Conservation (phyloP, 2,888 invertebrate genomes). For the Tanypteryx hageni region DNA sequence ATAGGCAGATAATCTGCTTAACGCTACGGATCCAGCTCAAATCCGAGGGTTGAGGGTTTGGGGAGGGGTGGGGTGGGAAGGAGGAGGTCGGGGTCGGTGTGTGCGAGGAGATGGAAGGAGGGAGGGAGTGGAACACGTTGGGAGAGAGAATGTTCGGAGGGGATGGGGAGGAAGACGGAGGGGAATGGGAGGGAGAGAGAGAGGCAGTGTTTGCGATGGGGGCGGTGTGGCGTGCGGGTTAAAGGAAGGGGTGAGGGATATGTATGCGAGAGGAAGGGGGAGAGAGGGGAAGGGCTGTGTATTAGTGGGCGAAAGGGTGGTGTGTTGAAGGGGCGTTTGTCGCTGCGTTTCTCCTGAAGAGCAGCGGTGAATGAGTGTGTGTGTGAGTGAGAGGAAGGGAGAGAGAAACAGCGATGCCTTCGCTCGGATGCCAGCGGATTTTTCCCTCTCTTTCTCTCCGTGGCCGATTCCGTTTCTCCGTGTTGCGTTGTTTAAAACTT, state of each 20-base stretch:
- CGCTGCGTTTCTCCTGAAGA: neutral
- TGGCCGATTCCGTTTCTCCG: neutral
- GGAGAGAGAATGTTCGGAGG: neutral
- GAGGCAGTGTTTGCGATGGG: neutral
- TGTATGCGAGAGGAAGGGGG: neutral
- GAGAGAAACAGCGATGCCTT: conserved; percentile 44
- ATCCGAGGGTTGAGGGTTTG: conserved; percentile 53
- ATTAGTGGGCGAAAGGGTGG: neutral
- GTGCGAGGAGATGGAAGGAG: neutral
- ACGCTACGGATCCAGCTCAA: conserved; percentile 65
- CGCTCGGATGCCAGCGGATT: neutral
- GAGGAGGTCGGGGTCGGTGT: neutral
- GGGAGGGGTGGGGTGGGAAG: neutral
- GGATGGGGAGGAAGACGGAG: conserved; percentile 38
- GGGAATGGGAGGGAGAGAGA: neutral
- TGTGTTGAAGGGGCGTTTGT: neutral
- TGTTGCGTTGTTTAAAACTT: neutral
- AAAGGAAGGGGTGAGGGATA: neutral
- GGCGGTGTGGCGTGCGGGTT: neutral
- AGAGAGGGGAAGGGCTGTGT: neutral
- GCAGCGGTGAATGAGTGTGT: neutral
- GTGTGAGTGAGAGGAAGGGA: neutral
- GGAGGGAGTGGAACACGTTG: neutral
- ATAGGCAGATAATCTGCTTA: conserved; percentile 81
- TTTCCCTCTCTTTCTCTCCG: conserved; percentile 3